Base-by-base conservation (phyloP, 1,140 invertebrate species). In the Teleogryllus occipitalis region DNA sequence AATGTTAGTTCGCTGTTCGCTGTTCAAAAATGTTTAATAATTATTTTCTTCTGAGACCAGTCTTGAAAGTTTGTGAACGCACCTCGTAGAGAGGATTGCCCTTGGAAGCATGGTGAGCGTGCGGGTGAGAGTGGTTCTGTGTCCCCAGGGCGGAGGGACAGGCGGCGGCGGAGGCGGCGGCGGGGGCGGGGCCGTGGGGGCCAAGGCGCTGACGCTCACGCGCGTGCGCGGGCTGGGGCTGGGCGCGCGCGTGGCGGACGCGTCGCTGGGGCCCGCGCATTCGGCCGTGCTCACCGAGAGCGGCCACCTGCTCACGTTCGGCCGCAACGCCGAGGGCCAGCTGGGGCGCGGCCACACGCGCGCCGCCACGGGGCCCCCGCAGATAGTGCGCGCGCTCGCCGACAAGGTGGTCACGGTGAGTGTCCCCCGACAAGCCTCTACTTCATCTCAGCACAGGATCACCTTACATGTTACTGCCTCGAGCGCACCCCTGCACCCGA, bases 281-380 rank as follows among this genome's bases (percentile, higher is more conserved):
- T 89, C 88, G 39, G 89, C 89, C 47, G 89, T 92, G 18, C 84
- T 93, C 4, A 88, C 92, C 0, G 90, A 92, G 83, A 88, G 88
- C n/a, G 92, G 92, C 8, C 89, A 90, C 82, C 88, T 93, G 0
- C 87, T 91, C 74, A 90, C 91, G 5, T 90, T 93, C 85, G 92
- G 92, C 0, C 85, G 88, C 8, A 93, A 93, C 83, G 84, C 84
- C 15, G 88, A 90, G 79, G 91, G 87, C 80, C 91, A 88, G 84
- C 85, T 92, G 10, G 91, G 91, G 7, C 85, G 86, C 47, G 87
- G 87, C 7, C 87, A 88, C 80, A 82, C 82, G 7, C 83, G 83
- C 83, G 8, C 85, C 87, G 83, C 85, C 83, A 81, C 84, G 73
- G 84, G 82, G 74, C 84, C 84, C 47, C 89, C 89, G 79, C 85